These are phyloP conservation scores for Cataglyphis altisquamis DNA, from an alignment of 2,888 invertebrate species.

Conservation along the genomic window DNA sequence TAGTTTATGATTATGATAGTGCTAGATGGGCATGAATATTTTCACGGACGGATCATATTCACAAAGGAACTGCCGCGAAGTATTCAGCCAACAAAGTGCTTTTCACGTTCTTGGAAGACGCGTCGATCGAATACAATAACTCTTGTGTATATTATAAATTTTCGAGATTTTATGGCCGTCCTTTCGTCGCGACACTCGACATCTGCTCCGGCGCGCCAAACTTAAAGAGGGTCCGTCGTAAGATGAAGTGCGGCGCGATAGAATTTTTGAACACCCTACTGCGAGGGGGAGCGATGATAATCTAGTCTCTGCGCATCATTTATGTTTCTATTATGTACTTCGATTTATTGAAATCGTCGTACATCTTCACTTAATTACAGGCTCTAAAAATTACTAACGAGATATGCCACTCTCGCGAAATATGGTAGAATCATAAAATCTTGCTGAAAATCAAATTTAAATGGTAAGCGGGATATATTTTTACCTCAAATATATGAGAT, in stretches of 20 bases:
- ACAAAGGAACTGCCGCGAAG: constrained; percentile 43
- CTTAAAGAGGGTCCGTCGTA: constrained; percentile 50
- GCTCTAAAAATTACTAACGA: background rate
- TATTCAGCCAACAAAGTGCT: constrained; percentile 39
- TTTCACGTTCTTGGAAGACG: constrained; percentile 35
- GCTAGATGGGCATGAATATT: constrained; percentile 24
- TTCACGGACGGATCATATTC: constrained; percentile 22
- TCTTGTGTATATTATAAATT: constrained; percentile 60
- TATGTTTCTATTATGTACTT: constrained; percentile 33
- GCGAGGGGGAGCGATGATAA: constrained; percentile 60
- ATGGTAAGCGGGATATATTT: background rate
- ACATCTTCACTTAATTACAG: background rate
- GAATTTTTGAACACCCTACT: constrained; percentile 68
- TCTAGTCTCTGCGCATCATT: constrained; percentile 58
- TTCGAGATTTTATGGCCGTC: constrained; percentile 45
- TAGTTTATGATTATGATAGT: background rate
- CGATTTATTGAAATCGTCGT: constrained; percentile 16
- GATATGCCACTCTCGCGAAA: background rate
- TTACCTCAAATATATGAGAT: background rate
- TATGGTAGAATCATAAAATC: background rate
- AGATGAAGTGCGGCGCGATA: constrained; percentile 61
- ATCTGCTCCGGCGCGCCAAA: constrained; percentile 45
- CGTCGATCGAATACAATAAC: constrained; percentile 48
- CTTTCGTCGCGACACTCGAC: constrained; percentile 40
- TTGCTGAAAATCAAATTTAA: background rate